Conservation (phyloP, 2,113 vertebrate species). For the Prunella fulvescens region DNA sequence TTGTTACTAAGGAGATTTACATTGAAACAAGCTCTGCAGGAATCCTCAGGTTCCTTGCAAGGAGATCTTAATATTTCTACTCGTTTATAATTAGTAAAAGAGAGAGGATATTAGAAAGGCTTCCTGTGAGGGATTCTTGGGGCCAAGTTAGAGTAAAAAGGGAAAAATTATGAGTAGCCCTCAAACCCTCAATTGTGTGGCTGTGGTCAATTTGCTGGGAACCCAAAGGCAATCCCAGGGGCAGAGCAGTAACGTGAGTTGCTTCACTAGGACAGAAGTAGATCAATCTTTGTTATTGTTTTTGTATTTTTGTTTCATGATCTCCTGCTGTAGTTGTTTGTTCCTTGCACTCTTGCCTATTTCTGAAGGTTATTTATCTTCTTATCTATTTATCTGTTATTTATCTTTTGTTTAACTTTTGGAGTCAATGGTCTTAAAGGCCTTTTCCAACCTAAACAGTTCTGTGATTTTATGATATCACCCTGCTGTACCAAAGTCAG, state of each 20-base stretch:
- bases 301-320: neutral
- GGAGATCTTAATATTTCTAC: neutral
- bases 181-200: neutral
- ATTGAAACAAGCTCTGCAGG: conserved; percentile 45
- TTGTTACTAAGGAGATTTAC: conserved; percentile 66
- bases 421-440: neutral
- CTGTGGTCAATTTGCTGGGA: neutral
- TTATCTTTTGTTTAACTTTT: neutral
- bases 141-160: neutral
- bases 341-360: neutral
- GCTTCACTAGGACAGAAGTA: neutral
- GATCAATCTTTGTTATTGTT: neutral
- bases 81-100: neutral
- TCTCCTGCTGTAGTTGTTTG: neutral
- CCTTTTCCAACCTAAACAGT: neutral
- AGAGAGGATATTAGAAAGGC: neutral
- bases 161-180: neutral
- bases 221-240: neutral
- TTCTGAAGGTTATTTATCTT: neutral
- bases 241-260: neutral
- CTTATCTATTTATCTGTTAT: neutral
- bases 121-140: neutral
- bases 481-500: neutral
- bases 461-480: neutral
- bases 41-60: conserved; percentile 38